Percentiles rank a stretch among this genome's conserved stretches.
phyloP scores from a whole-genome alignment of 2,888 invertebrate genomes.

The Ormyrus rosae region DNA sequence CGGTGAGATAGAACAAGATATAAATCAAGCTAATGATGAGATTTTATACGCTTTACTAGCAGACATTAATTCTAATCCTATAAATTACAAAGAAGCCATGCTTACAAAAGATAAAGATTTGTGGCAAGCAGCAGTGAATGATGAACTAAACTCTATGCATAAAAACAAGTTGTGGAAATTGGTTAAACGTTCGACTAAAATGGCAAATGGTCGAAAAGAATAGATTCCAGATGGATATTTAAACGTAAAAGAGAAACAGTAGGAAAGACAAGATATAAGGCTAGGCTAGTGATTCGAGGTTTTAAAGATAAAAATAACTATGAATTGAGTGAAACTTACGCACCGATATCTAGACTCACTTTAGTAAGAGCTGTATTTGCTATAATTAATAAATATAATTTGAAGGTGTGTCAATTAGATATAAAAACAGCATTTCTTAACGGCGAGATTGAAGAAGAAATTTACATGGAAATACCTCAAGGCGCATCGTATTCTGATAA shows the following conservation, averaged over 20 bases:
- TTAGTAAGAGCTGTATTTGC: constrained; percentile 46
- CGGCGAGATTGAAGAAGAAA: constrained; percentile 48
- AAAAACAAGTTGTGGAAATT: constrained; percentile 50
- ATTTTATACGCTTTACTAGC: not conserved
- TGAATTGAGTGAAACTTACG: not conserved
- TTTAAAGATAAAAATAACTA: no score
- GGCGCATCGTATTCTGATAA: no score
- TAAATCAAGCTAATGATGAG: constrained; percentile 18
- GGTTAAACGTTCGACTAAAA: constrained; percentile 43
- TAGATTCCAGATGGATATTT: constrained; percentile 53
- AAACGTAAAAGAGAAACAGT: constrained; percentile 37
- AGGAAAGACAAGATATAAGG: constrained; percentile 45
- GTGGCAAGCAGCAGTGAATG: constrained; percentile 40
- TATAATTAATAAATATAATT: constrained; percentile 38
- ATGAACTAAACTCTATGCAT: constrained; percentile 43
- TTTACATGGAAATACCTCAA: no score
- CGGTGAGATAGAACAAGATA: no score
- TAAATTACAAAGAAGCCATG: constrained; percentile 25
- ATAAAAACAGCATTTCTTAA: constrained; percentile 61
- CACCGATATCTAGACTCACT: not conserved
- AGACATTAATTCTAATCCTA: constrained; percentile 30
- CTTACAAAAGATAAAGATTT: not conserved
- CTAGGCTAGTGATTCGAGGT: no score
- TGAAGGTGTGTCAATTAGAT: constrained; percentile 42
- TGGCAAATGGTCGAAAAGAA: constrained; percentile 18